Conservation (phyloP, 2,888 invertebrate genomes). For the Melangyna quadrimaculata region DNA sequence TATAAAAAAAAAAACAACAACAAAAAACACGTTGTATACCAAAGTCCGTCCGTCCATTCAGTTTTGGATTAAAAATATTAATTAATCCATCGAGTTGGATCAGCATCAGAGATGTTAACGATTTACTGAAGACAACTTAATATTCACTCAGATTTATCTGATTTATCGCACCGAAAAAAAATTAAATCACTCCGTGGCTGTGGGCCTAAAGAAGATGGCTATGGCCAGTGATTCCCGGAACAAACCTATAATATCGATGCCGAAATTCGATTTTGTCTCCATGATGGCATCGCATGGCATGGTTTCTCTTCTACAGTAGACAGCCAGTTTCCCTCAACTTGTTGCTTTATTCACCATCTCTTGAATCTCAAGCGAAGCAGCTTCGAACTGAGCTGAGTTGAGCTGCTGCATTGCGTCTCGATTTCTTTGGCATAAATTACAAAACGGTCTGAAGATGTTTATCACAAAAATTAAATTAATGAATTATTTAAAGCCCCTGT, state of each 20-base stretch:
- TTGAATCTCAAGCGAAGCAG: too few relatives aligned
- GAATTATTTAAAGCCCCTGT: slow-evolving; percentile 62
- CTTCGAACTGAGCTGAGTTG: background rate
- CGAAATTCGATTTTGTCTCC: slow-evolving; percentile 32
- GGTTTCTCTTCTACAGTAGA: background rate
- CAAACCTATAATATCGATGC: background rate
- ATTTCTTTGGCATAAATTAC: slow-evolving; percentile 59
- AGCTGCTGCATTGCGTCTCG: slow-evolving; percentile 11
- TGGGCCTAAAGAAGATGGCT: background rate
- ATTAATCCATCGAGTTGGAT: slow-evolving; percentile 36
- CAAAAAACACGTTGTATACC: background rate
- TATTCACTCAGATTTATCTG: slow-evolving; percentile 64
- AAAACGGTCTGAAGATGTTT: slow-evolving; percentile 48
- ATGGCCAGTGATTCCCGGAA: slow-evolving; percentile 48
- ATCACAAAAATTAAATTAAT: slow-evolving; percentile 59
- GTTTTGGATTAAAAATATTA: background rate
- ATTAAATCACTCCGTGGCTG: slow-evolving; percentile 46
- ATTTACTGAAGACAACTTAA: slow-evolving; percentile 62
- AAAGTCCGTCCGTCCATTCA: background rate
- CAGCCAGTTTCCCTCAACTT: slow-evolving; percentile 17
- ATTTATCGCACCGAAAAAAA: slow-evolving; percentile 55
- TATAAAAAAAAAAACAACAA: background rate
- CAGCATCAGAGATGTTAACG: slow-evolving; percentile 27
- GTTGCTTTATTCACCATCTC: slow-evolving; percentile 4
- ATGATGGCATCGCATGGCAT: background rate